Base-by-base conservation (phyloP, 2,797 vertebrate species). In the Enteromius paludinosus region DNA sequence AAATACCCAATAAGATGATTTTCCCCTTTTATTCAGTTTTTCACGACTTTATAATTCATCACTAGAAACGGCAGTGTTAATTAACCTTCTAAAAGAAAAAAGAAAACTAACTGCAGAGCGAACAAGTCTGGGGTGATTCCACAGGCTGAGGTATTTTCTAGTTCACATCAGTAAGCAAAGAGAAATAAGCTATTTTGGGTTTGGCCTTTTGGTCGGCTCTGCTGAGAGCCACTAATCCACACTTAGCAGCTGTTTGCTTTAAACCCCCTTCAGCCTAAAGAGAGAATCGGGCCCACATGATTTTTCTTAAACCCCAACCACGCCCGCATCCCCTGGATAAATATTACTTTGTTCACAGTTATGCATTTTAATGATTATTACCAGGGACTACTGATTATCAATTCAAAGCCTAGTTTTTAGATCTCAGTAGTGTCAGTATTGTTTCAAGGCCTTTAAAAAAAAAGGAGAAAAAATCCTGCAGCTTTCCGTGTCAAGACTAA, bases 211-310 rank as follows among this genome's bases (percentile, higher is more conserved):
- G 35, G 33, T 77, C 70, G 28, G 45, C 49, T 78, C 64, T 74
- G 43, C 86, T 85, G 66, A 41, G 79, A 87, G 81, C 86, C 30
- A 20, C 77, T 83, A 87, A 86, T 89, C 91, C 90, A 83, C 79
- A 33, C 86, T 77, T 86, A 88, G 80, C 77, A 65, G 78, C 87
- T 88, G 89, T 87, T 87, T 85, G 87, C 83, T 87, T 64, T 79
- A 85, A 88, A 83, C 65, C 33, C 56, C 85, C 82, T 84, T 86
- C 70, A 87, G 87, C 82, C 87, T 69, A 83, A 82, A 81, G 73
- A 78, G 83, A 83, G 79, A 89, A 88, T 82, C 73, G 68, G 79
- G 78, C 87, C 74, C 86, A 83, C 83, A 72, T 79, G 83, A 89
- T 88, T 87, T 87, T 80, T 86, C 62, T 73, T 75, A 78, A 73